Base-by-base conservation (phyloP, 2,888 invertebrate genomes). In the Chrysomela aeneicollis region DNA sequence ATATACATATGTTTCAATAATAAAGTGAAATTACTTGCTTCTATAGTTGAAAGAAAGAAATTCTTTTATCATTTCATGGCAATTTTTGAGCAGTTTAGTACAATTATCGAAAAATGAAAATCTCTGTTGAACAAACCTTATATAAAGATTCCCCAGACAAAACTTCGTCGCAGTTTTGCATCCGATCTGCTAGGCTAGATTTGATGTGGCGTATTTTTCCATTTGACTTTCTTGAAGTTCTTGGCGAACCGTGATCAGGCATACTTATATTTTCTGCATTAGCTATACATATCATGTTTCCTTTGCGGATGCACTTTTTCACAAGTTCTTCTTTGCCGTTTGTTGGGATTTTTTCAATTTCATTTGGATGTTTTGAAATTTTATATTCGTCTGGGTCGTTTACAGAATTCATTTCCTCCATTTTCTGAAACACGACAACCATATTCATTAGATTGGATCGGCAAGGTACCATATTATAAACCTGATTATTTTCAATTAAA, bases 131-230 rank as follows among this genome's bases (percentile, higher is more conserved):
- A 46, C 52, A 26, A 49, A 76, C 76, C 62, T 77, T 77, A 49
- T 72, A 76, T 2, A 75, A 53, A 0, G 77, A 77, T 53, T 78
- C 77, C 19, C 77, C 77, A 0, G 77, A 76, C 12, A 68, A 50
- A 3, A 74, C 15, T 42, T 42, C 42, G 6, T 42, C 42, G 15
- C 2, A 15, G 42, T 42, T 42, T 42, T 54, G 32, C 19, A 54
- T 12, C 35, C 5, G 4, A 6, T 54, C 46, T 5, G 37, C 57
- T 9, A 26, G 46, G 26, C 46, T 57, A 12, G 57, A 46, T 46
- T 22, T 26, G 1, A 30, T n/a, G 10, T n/a, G 15, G 1, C 17
- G 6, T n/a, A 46, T 26, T 8, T 8, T 22, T 10, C 10, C 9
- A 15, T n/a, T 42, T 47, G 18, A 9, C 18, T 15, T n/a, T 5